phyloP scores from a whole-genome alignment of 2,888 invertebrate genomes.

The Minunthozetes semirufus region DNA sequence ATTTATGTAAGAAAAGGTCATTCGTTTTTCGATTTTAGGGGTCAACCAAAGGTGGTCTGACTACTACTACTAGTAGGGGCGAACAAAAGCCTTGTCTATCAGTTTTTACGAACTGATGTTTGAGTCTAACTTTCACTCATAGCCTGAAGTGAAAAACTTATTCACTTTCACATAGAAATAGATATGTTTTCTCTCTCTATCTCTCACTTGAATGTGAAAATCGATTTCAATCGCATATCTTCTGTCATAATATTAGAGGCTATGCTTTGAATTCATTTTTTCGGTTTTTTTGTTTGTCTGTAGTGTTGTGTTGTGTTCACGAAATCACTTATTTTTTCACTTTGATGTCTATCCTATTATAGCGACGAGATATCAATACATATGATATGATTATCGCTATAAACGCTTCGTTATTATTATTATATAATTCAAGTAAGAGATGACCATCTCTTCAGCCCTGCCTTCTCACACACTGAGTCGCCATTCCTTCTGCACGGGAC shows the following conservation, averaged over 20 bases:
- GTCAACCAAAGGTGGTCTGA: not conserved
- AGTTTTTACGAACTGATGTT: not conserved
- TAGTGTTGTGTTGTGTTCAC: not conserved
- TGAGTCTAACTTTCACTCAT: not conserved
- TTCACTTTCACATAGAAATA: not conserved
- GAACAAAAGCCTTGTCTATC: not conserved
- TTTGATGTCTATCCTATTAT: not conserved
- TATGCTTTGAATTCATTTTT: not conserved
- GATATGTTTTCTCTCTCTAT: not conserved
- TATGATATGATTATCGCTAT: not conserved
- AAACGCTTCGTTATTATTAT: not conserved
- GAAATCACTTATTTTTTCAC: not conserved
- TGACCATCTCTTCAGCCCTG: not conserved
- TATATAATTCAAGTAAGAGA: not conserved
- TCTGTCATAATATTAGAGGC: not conserved
- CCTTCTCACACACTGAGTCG: too few species aligned
- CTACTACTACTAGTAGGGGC: too few species aligned
- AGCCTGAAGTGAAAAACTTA: not conserved
- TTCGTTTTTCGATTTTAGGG: not conserved
- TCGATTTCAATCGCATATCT: constrained; percentile 2
- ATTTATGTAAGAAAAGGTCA: not conserved
- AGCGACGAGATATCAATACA: too few species aligned
- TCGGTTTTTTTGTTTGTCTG: not conserved
- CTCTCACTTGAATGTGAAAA: not conserved
- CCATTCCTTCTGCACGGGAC: not conserved